phyloP scores from a whole-genome alignment of 2,888 invertebrate species.

The Acrobasis repandana region DNA sequence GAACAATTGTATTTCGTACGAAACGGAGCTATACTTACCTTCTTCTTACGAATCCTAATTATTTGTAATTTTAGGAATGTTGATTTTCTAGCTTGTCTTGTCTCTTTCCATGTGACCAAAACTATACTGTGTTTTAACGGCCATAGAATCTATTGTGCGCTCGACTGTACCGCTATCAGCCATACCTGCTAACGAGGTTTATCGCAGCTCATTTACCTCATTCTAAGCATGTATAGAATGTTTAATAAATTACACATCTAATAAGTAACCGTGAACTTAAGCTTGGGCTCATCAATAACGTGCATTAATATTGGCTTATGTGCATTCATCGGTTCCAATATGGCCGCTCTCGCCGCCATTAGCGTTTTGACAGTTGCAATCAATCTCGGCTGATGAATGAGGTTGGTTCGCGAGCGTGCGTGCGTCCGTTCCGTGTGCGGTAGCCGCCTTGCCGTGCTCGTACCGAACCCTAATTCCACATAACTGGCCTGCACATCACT shows the following conservation, averaged over 20 bases:
- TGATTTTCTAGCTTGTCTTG: too few relatives aligned
- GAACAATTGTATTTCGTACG: too few relatives aligned
- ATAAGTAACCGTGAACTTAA: conserved; percentile 76
- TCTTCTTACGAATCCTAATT: too few relatives aligned
- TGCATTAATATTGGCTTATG: conserved; percentile 73
- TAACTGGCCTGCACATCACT: conserved; percentile 18
- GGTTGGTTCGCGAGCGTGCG: conserved; percentile 54
- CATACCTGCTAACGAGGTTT: conserved; percentile 46
- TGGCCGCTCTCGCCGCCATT: conserved; percentile 76
- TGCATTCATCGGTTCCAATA: conserved; percentile 68
- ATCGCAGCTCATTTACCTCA: conserved; percentile 54
- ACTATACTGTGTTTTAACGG: neutral
- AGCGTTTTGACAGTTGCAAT: conserved; percentile 80
- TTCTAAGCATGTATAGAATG: conserved; percentile 54
- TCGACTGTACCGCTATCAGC: conserved; percentile 33
- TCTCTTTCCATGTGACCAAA: too few relatives aligned
- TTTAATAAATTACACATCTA: conserved; percentile 69
- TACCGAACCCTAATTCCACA: conserved; percentile 22
- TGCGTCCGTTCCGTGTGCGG: conserved; percentile 50
- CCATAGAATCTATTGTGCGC: conserved; percentile 26
- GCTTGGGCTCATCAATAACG: conserved; percentile 70
- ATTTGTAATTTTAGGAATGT: too few relatives aligned
- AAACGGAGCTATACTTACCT: too few relatives aligned
- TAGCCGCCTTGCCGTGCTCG: conserved; percentile 42
- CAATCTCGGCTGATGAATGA: conserved; percentile 79